Evolutionary conservation across 2,888 invertebrate genomes (phyloP), one percentile per base, ranked within the genome.

Genomic region (Agapostemon virescens): DNA sequence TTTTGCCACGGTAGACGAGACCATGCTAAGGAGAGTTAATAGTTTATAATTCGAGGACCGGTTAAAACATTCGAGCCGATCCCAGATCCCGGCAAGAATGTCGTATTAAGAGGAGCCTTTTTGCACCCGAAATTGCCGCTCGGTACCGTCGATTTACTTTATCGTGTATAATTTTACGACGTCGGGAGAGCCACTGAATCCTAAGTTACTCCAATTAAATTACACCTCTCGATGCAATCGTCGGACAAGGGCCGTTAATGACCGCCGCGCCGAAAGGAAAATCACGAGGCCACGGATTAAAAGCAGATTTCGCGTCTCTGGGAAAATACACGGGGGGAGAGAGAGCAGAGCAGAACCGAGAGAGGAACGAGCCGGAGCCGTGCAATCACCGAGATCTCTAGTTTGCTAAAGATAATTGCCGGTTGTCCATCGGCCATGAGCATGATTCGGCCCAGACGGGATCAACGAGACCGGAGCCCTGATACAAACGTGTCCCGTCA

Each of bases 321-420:
- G 88, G 87, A 89, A 88, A 89, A 87, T 88, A 82, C 79, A 67
- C 86, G 84, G 76, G 84, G 84, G 72, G 9, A 23, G 13, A 3
- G 52, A 17, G 17, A 17, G 26, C 85, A 89, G 85, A n/a, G 49
- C 9, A 5, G 23, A 23, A 23, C 15, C 0, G 26, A 26, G 15
- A 9, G 6, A 17, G 6, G 15, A 26, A 26, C 17, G 23, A 17
- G 20, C 30, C 30, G 26, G 85, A 90, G 86, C 86, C 63, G 84
- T 90, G 88, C 89, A 91, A 92, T 92, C 91, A 90, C 82, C 89
- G 86, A 87, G 90, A 90, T 91, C 84, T 92, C 91, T 91, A 92
- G 92, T 91, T 92, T 90, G 88, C 90, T 89, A 87, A 89, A 89
- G 89, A 91, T 92, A 92, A 92, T 92, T 91, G 88, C 83, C 70